Evolutionary conservation across 2,888 invertebrate genomes (phyloP), one percentile per base, ranked within the genome.

Genomic region (Matsumyia berberina): DNA sequence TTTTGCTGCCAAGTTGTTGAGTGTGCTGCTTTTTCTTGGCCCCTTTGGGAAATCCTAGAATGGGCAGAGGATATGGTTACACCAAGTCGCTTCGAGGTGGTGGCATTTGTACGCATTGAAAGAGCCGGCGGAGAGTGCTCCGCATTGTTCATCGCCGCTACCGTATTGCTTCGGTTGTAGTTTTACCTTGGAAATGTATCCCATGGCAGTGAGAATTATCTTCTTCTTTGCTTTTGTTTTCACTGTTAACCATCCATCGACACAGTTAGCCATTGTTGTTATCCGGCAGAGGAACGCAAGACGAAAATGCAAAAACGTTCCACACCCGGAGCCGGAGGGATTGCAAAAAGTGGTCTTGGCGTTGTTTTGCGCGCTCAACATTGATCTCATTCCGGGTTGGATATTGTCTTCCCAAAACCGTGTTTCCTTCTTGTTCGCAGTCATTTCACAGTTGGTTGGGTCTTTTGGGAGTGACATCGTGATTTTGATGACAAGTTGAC

Each of bases 361-460:
- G 24, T 24, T 24, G 35, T 67, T 53, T 44, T 66, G 31, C 60
- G 31, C 60, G 9, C 53, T 31, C 64, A 74, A 81, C 81, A 81
- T 82, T 82, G 81, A 77, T 83, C 66, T 67, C 46, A 72, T 72
- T 78, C 60, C 44, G 66, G 72, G 2, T 67, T 73, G 60, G 46
- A 1, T 60, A 46, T 73, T 24, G 31, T 72, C 15, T 35, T 17
- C 46, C n/a, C 31, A n/a, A 11, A 44, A 58, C 19, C 24, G 35
- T 60, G 31, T 60, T 55, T 62, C 17, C 42, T 29, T 44, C 42
- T 58, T 72, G 57, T 77, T 72, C 44, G 24, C 24, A 77, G 66
- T 77, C 49, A 78, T 83, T 83, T 83, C 42, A 74, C 85, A 79
- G 85, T 85, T 79, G 85, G 85, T 74, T 79, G 66, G 74, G 31